A percentile compares a stretch with the other conserved stretches of the same genome.
These are phyloP conservation scores for Macrophya alboannulata DNA, from an alignment of 2,888 invertebrate species.

Conservation along the genomic window DNA sequence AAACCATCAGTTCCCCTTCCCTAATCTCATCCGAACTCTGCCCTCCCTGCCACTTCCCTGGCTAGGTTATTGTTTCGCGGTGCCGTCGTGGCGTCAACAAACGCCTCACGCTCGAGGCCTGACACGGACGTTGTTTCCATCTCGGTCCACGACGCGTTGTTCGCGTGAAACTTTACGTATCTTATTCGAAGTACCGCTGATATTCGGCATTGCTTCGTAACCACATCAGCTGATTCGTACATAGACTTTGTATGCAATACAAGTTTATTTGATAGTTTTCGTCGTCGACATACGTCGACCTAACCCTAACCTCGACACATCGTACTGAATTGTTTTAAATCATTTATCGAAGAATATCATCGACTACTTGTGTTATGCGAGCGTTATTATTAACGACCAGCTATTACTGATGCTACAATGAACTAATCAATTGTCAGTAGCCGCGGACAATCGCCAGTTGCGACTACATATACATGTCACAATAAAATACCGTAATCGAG, in stretches of 20 bases:
- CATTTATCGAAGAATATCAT: not conserved
- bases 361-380: not conserved
- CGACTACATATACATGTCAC: not conserved
- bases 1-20: not conserved
- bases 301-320: not conserved
- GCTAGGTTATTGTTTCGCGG: not conserved
- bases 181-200: not conserved
- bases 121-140: not conserved
- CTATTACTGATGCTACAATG: not conserved
- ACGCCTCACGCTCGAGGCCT: constrained; percentile 19
- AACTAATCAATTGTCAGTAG: not conserved
- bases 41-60: not conserved
- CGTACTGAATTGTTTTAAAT: not conserved
- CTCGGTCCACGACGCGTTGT: not conserved
- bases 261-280: too few relatives aligned
- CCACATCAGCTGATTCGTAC: not conserved
- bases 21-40: not conserved
- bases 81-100: not conserved
- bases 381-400: not conserved
- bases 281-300: too few relatives aligned
- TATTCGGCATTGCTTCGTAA: not conserved
- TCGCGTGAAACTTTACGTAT: not conserved
- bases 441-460: not conserved
- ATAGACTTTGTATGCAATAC: not conserved
- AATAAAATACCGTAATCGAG: not conserved